Percentiles rank a stretch among this genome's conserved stretches.
phyloP scores from a whole-genome alignment of 2,888 invertebrate species.

The Dolomedes plantarius region DNA sequence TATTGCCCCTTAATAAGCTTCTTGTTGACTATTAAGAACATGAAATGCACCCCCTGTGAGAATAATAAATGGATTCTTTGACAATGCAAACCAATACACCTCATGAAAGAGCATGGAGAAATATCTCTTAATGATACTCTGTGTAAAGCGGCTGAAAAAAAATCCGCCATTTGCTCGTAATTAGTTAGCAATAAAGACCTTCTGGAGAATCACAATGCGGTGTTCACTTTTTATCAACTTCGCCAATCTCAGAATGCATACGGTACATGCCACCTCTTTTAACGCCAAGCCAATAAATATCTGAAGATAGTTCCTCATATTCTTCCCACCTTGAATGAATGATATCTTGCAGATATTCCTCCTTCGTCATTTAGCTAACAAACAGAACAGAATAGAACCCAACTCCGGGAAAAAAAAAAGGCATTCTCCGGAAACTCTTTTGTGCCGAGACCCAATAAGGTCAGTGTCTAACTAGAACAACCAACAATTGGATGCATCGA shows the following conservation, averaged over 20 bases:
- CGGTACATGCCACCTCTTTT: slow-evolving; percentile 42
- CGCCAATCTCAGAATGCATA: slow-evolving; percentile 55
- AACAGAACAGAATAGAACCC: slow-evolving; percentile 44
- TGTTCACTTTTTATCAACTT: slow-evolving; percentile 42
- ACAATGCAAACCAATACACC: slow-evolving; percentile 9
- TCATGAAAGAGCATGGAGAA: neutral
- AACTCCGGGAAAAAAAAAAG: slow-evolving; percentile 14
- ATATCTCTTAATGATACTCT: neutral
- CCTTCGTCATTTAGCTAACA: slow-evolving; percentile 67
- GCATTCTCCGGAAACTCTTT: slow-evolving; percentile 35
- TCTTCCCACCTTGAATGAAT: slow-evolving; percentile 62
- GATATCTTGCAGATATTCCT: slow-evolving; percentile 64
- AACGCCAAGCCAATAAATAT: slow-evolving; percentile 53
- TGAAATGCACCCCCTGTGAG: neutral
- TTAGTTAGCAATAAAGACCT: slow-evolving; percentile 55
- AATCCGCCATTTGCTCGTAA: slow-evolving; percentile 26
- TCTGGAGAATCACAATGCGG: slow-evolving; percentile 46
- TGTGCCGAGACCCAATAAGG: slow-evolving; percentile 69
- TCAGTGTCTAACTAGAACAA: slow-evolving; percentile 71
- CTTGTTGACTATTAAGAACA: neutral
- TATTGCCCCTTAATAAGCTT: neutral
- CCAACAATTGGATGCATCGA: slow-evolving; percentile 71
- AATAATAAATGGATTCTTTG: neutral
- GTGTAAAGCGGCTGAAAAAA: neutral
- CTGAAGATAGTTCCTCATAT: slow-evolving; percentile 45